Percentiles rank a stretch among this genome's conserved stretches.
phyloP scores from a whole-genome alignment of 2,888 invertebrate genomes.

The Rotaria sp. region DNA sequence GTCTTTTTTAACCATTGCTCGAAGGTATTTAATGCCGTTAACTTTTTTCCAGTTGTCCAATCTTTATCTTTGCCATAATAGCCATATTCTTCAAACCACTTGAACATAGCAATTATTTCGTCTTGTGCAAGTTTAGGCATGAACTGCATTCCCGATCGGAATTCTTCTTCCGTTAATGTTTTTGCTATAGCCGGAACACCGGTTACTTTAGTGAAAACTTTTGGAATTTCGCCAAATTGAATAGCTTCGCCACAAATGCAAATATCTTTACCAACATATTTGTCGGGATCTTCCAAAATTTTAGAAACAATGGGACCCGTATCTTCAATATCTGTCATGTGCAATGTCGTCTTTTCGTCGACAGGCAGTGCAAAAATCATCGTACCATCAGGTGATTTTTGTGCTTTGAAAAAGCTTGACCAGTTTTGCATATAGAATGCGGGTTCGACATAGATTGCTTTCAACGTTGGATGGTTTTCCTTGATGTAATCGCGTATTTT shows the following conservation, averaged over 20 bases:
- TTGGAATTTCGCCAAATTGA: not conserved
- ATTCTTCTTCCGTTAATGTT: not conserved
- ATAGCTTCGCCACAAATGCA: not conserved
- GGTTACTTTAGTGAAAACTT: not conserved
- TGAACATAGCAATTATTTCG: not conserved
- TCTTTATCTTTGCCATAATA: not conserved
- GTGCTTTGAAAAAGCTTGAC: not conserved
- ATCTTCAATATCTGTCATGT: not conserved
- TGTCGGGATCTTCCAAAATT: not conserved
- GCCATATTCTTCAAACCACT: not conserved
- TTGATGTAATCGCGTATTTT: not conserved
- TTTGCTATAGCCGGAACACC: not conserved
- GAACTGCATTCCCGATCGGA: not conserved
- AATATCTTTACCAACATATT: not conserved
- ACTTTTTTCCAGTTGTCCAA: not conserved
- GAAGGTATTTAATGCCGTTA: not conserved
- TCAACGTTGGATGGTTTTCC: not conserved
- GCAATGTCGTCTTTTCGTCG: not conserved
- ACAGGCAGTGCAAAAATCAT: not conserved
- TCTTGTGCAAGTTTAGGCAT: not conserved
- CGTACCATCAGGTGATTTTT: not conserved
- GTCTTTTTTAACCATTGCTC: not conserved
- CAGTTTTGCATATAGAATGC: not conserved
- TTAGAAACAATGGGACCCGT: not conserved
- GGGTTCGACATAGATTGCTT: not conserved